Evolutionary conservation across 2,797 vertebrate genomes (phyloP), one percentile per base, ranked within the genome.

Genomic region (Liasis olivaceus): DNA sequence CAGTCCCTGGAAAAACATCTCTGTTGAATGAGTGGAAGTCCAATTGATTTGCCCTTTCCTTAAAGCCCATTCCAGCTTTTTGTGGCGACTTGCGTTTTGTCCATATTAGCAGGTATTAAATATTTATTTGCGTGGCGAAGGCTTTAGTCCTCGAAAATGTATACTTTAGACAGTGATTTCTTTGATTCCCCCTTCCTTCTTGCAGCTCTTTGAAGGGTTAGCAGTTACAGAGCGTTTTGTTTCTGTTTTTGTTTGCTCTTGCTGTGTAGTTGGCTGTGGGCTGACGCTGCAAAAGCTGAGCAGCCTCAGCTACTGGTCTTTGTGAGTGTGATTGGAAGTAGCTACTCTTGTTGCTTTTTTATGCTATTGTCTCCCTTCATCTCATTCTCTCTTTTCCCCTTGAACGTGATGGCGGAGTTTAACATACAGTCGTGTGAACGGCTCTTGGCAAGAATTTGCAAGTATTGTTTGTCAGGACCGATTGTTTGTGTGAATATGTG

Each of bases 221-320:
- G 20, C 17, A 9, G 58, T 31, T 11, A 5, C 17, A 42, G 20
- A 22, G 7, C 7, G 36, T 28, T 36, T 42, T 15, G 54, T 60
- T 81, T 60, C 62, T 22, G 36, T 36, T 77, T 81, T 63, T 56
- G 77, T 89, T 85, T 86, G 63, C 47, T 84, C 77, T 91, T 69
- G n/a, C 62, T 42, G 51, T n/a, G 12, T 28, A 91, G 58, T 87
- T 89, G 90, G 60, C 62, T 66, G 60, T 63, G 20, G 84, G 89
- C 92, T 77, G 89, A 60, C 77, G 87, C 36, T 87, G 93, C 81
- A 87, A 89, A 63, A 91, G 93, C 24, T 11, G 64, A 54, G 28
- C 91, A 4, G 54, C 31, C 86, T 31, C 56, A 31, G 84, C 51
- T 91, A 0, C 77, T 54, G 62, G 60, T 26, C 77, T 54, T 89